Evolutionary conservation across 2,888 invertebrate genomes (phyloP).

Genomic region (Harpalus rufipes): DNA sequence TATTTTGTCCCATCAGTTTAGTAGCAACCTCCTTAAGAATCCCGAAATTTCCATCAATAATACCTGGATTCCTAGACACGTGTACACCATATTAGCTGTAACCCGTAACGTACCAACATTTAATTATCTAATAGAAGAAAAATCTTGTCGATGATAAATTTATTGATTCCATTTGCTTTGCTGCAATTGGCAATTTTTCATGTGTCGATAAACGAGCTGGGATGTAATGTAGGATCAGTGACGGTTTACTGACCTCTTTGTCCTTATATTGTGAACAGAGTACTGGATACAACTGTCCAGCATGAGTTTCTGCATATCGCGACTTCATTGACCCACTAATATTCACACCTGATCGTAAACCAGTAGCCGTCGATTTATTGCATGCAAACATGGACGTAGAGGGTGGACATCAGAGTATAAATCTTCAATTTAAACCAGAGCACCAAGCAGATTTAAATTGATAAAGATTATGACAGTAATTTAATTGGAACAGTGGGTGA

Average conservation of each 20-base stretch:
- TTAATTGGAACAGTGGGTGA: background rate
- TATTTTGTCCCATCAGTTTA: too few relatives aligned
- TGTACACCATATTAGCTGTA: too few relatives aligned
- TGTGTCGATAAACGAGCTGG: background rate
- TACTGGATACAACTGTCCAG: conserved; percentile 12
- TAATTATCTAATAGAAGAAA: too few relatives aligned
- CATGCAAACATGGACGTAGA: background rate
- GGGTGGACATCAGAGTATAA: background rate
- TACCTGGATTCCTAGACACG: too few relatives aligned
- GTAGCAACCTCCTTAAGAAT: too few relatives aligned
- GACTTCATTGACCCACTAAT: conserved; percentile 24
- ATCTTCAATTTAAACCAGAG: background rate
- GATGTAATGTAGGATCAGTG: conserved; percentile 11
- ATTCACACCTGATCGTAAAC: conserved; percentile 27
- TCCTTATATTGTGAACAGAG: conserved; percentile 31
- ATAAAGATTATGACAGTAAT: background rate
- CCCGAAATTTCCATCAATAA: too few relatives aligned
- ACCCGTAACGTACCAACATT: too few relatives aligned
- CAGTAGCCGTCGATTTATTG: conserved; percentile 25
- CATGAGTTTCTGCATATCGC: conserved; percentile 19
- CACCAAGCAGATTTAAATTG: background rate
- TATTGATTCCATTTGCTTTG: too few relatives aligned
- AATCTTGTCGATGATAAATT: too few relatives aligned
- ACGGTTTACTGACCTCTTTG: conserved; percentile 37
- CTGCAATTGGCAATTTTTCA: too few relatives aligned